Evolutionary conservation across 2,888 invertebrate genomes (phyloP).

Genomic region (Nephrotoma appendiculata): DNA sequence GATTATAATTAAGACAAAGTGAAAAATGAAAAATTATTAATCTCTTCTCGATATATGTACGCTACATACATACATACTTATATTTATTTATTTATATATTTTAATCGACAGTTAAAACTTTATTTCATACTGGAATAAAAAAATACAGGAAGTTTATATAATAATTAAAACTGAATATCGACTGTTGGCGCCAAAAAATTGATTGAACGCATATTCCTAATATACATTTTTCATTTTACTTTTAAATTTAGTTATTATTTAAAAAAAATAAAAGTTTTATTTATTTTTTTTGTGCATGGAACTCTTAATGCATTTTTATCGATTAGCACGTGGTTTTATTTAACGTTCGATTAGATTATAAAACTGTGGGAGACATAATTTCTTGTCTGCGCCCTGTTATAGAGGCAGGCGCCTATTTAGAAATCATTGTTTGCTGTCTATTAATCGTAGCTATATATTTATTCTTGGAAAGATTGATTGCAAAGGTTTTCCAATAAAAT

Average conservation of each 20-base stretch:
- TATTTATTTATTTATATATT: neutral
- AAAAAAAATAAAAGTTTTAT: neutral
- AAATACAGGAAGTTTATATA: constrained; percentile 4
- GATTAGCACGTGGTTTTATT: neutral
- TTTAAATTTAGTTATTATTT: neutral
- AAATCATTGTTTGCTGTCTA: neutral
- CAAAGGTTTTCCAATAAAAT: no score
- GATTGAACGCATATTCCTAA: neutral
- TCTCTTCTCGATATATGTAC: neutral
- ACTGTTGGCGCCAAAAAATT: constrained; percentile 5
- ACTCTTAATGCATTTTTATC: neutral
- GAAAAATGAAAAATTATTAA: neutral
- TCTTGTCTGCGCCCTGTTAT: neutral
- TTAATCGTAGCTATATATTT: no score
- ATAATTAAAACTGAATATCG: constrained; percentile 5
- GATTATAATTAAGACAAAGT: neutral
- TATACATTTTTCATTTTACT: neutral
- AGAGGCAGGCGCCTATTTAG: neutral
- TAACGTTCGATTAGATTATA: neutral
- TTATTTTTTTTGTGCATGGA: neutral
- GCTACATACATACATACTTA: neutral
- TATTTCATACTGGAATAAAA: neutral
- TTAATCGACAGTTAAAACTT: neutral
- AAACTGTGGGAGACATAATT: neutral
- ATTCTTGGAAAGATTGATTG: no score